A percentile compares a stretch with the other conserved stretches of the same genome.
Evolutionary conservation across 2,888 invertebrate species (phyloP).

Genomic region (Melanostoma scalare): DNA sequence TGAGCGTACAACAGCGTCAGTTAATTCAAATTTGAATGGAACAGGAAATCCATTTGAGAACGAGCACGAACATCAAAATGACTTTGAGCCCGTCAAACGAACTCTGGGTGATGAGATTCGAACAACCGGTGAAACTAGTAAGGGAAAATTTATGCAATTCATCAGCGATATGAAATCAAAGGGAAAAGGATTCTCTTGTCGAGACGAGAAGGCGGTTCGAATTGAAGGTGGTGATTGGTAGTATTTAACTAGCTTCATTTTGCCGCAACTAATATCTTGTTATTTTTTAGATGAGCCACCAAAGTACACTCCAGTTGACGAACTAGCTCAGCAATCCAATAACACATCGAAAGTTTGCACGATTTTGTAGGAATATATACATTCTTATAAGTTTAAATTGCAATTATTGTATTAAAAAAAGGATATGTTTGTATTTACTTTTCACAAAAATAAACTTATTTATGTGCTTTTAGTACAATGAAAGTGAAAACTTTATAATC

Average conservation of each 20-base stretch:
- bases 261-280: background rate
- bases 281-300: conserved; percentile 78
- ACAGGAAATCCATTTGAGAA: conserved; percentile 76
- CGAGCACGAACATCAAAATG: conserved; percentile 75
- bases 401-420: background rate
- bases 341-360: conserved; percentile 80
- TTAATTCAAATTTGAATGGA: conserved; percentile 79
- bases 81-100: conserved; percentile 76
- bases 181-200: conserved; percentile 77
- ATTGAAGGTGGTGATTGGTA: conserved; percentile 77
- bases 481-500: background rate
- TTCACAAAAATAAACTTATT: background rate
- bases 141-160: conserved; percentile 78
- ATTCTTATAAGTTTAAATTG: conserved; percentile 5
- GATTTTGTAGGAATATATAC: conserved; percentile 77
- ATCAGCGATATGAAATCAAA: conserved; percentile 77
- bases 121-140: conserved; percentile 73
- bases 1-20: conserved; percentile 81
- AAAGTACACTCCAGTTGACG: conserved; percentile 74
- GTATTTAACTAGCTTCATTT: conserved; percentile 6
- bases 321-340: conserved; percentile 54
- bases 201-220: conserved; percentile 78
- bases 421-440: background rate
- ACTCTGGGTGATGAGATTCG: conserved; percentile 77
- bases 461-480: background rate